A percentile compares a stretch with the other conserved stretches of the same genome.
Conservation (phyloP, 2,113 vertebrate genomes). For the Pantherophis guttatus region DNA sequence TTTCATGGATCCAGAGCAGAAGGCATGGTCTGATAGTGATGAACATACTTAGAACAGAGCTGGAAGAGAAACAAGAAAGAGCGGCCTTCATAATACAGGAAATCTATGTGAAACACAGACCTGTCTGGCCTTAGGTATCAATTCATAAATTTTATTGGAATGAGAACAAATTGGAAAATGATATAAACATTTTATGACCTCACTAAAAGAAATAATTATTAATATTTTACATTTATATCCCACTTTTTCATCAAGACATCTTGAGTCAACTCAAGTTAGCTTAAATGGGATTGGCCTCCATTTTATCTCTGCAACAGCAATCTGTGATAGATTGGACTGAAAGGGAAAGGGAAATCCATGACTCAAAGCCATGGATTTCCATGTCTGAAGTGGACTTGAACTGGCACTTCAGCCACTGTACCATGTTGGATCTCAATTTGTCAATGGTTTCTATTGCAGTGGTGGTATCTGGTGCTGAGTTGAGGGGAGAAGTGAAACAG, state of each 20-base stretch:
- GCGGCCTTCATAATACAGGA: conserved; percentile 44
- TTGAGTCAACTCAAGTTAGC: neutral
- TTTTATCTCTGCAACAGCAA: neutral
- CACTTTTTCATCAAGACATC: neutral
- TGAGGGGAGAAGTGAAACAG: neutral
- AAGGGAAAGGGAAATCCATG: neutral
- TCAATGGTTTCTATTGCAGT: neutral
- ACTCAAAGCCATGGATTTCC: neutral
- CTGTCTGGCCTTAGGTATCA: conserved; percentile 52
- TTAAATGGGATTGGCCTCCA: neutral
- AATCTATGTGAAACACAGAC: conserved; percentile 44
- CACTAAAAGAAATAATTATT: neutral
- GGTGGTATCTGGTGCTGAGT: neutral
- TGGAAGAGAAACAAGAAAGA: conserved; percentile 43
- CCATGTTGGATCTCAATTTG: neutral
- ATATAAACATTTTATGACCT: neutral
- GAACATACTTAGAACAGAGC: conserved; percentile 63
- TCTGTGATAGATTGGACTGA: neutral
- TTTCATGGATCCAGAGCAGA: conserved; percentile 61
- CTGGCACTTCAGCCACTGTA: neutral
- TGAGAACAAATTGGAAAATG: neutral
- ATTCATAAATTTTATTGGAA: conserved; percentile 26
- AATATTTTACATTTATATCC: neutral
- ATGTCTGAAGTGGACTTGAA: neutral
- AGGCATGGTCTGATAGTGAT: conserved; percentile 62